Evolutionary conservation across 2,113 vertebrate species (phyloP).

Genomic region (Larimichthys crocea): DNA sequence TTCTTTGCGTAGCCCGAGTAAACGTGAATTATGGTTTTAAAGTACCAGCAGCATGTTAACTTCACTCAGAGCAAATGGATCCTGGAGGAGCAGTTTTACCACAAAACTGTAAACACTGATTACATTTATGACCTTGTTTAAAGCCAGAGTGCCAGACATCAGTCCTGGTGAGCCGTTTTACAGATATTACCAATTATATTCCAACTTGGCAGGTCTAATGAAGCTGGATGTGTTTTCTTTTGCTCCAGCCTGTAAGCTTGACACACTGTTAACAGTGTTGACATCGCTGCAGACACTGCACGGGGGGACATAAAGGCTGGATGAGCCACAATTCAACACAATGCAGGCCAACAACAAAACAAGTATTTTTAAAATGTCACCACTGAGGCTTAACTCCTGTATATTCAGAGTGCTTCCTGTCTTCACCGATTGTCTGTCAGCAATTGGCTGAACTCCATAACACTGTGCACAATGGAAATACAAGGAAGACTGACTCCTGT

Average conservation of each 20-base stretch:
- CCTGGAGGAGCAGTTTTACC: conserved; percentile 68
- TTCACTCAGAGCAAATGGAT: conserved; percentile 65
- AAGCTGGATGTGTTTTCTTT: conserved; percentile 57
- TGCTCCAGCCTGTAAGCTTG: conserved; percentile 4
- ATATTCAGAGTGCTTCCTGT: conserved; percentile 45
- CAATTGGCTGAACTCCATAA: conserved; percentile 56
- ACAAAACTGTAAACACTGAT: conserved; percentile 71
- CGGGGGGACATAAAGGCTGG: conserved; percentile 33
- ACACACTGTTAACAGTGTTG: conserved; percentile 52
- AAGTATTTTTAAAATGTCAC: conserved; percentile 71
- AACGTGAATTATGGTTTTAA: conserved; percentile 63
- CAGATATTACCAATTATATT: conserved; percentile 46
- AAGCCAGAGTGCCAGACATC: conserved; percentile 41
- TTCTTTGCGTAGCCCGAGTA: conserved; percentile 34
- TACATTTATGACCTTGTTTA: conserved; percentile 62
- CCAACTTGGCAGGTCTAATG: conserved; percentile 45
- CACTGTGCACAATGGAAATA: conserved; percentile 42
- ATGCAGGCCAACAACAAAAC: conserved; percentile 46
- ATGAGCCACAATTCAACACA: conserved; percentile 31
- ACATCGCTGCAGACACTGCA: conserved; percentile 50
- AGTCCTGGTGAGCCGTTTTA: conserved; percentile 38
- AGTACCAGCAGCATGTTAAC: conserved; percentile 59
- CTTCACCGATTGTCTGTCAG: conserved; percentile 56
- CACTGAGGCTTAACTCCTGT: conserved; percentile 59
- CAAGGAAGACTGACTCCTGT: conserved; percentile 58